Evolutionary conservation across 2,797 vertebrate species (phyloP).

Genomic region (Trematomus bernacchii): DNA sequence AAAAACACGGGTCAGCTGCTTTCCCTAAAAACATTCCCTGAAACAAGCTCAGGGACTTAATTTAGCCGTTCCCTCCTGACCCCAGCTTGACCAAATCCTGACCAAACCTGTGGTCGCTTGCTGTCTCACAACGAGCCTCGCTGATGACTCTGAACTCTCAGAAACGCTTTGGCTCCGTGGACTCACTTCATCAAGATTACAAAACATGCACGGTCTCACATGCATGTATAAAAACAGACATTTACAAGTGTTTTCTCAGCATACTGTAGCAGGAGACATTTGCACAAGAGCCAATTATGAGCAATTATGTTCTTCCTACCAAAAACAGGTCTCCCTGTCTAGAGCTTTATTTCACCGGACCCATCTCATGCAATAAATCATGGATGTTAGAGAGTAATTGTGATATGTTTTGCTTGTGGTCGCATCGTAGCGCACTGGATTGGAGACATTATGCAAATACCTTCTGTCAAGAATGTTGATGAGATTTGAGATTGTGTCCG

Average conservation of each 20-base stretch:
- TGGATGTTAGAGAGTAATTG: constrained; percentile 55
- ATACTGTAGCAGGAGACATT: constrained; percentile 70
- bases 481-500: constrained; percentile 50
- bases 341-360: constrained; percentile 63
- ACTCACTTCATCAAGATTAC: constrained; percentile 77
- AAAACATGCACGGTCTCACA: constrained; percentile 23
- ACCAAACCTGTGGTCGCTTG: constrained; percentile 80
- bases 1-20: constrained; percentile 82
- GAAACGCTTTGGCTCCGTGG: constrained; percentile 71
- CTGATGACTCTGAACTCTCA: constrained; percentile 82
- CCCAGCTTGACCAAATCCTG: constrained; percentile 80
- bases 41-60: constrained; percentile 85
- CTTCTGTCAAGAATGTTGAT: constrained; percentile 50
- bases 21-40: constrained; percentile 84
- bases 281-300: constrained; percentile 79
- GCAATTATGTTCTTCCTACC: constrained; percentile 84
- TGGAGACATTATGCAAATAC: constrained; percentile 66
- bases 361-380: constrained; percentile 70
- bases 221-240: constrained; percentile 40
- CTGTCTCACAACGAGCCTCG: constrained; percentile 84
- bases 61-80: constrained; percentile 83
- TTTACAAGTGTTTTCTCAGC: constrained; percentile 74
- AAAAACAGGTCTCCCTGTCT: constrained; percentile 73
- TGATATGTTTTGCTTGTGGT: constrained; percentile 69
- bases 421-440: constrained; percentile 37